phyloP scores from a whole-genome alignment of 2,797 vertebrate species.

The Nannoperca australis region DNA sequence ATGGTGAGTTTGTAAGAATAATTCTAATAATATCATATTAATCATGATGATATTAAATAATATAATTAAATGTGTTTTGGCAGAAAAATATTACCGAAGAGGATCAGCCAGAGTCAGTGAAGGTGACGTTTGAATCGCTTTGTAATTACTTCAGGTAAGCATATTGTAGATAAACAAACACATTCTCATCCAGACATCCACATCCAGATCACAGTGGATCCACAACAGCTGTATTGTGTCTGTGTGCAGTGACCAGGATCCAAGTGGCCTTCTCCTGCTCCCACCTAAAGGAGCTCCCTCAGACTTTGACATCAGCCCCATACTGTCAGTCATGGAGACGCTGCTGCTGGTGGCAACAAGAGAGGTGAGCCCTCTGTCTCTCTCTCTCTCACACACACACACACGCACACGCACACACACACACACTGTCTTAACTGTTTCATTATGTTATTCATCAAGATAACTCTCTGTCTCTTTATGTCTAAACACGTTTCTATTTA shows the following conservation, averaged over 20 bases:
- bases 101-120: conserved; percentile 91
- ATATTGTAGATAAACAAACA: neutral
- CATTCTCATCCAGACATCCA: neutral
- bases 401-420: neutral
- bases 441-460: neutral
- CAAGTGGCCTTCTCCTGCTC: conserved; percentile 92
- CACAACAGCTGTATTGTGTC: conserved; percentile 9
- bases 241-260: conserved; percentile 90
- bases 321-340: conserved; percentile 92
- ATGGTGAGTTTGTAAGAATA: conserved; percentile 85
- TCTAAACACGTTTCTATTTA: neutral
- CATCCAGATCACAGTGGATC: neutral
- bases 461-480: neutral
- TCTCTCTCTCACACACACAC: neutral
- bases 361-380: conserved; percentile 85
- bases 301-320: conserved; percentile 88
- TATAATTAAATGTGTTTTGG: conserved; percentile 7
- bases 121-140: conserved; percentile 94
- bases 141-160: conserved; percentile 96
- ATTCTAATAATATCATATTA: neutral
- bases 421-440: neutral
- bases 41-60: neutral
- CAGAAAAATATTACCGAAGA: conserved; percentile 96
- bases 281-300: conserved; percentile 91
- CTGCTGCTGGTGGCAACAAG: conserved; percentile 90